Evolutionary conservation across 2,888 invertebrate genomes (phyloP), one percentile per base, ranked within the genome.

Genomic region (Hydraecia micacea): DNA sequence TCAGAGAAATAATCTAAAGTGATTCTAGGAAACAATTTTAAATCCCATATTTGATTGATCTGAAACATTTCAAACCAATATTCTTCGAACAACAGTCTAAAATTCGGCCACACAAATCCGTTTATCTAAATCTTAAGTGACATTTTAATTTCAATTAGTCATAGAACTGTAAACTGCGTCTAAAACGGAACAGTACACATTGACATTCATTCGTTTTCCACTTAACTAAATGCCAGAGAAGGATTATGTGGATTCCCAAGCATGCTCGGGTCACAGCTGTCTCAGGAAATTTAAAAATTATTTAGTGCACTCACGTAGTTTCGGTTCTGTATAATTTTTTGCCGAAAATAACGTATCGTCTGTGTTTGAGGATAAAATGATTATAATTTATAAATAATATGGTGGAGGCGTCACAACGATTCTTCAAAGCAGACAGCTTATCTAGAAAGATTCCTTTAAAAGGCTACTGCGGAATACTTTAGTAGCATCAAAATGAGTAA

Each of bases 51-150:
- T 80, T 75, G 84, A 84, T 82, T 79, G 80, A 82, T 83, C 66
- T 75, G 6, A 79, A 82, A 65, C 60, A 77, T 86, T 88, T 79
- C 28, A 62, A 81, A 75, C 67, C 63, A 76, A 82, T 79, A 81
- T 74, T 81, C 77, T 62, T 63, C 63, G 65, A 83, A 86, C 65
- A 68, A 74, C 70, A 70, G 67, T 83, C 76, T 77, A 80, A 87
- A 84, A 32, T 78, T 86, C 77, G 76, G 72, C 68, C 81, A 78
- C 75, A 83, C 85, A 88, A 90, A 91, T 90, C 87, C 86, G 88
- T 92, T 91, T 93, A 94, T 94, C 93, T 93, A 92, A 93, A 94
- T 94, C 94, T 92, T 90, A 90, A 92, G 89, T 93, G 94, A 92
- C 94, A 93, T 94, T 89, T 93, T 91, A 90, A 92, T 92, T 94